phyloP scores from a whole-genome alignment of 1,140 invertebrate genomes.

The Pachyrhynchus sulphureomaculatus region DNA sequence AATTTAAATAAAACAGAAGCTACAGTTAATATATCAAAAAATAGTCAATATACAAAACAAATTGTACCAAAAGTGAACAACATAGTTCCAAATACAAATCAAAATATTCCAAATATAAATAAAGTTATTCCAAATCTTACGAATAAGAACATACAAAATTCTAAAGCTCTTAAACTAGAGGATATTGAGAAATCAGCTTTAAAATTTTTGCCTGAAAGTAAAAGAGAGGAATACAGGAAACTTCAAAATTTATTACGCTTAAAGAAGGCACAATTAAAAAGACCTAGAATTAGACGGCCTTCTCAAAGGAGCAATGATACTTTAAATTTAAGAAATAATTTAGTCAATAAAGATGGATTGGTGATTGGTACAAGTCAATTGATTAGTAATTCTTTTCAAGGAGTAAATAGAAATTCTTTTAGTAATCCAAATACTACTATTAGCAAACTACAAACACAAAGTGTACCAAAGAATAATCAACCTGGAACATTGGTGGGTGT shows the following conservation, averaged over 20 bases:
- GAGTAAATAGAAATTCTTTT: too few species aligned
- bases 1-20: too few species aligned
- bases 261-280: slow-evolving; percentile 37
- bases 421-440: too few species aligned
- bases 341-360: background rate
- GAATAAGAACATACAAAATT: background rate
- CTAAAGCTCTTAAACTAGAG: slow-evolving; percentile 9
- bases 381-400: too few species aligned
- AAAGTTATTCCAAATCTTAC: background rate
- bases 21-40: too few species aligned
- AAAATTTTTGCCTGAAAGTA: slow-evolving; percentile 45
- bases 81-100: too few species aligned
- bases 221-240: slow-evolving; percentile 47
- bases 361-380: background rate
- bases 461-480: too few species aligned
- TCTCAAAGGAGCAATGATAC: slow-evolving; percentile 2
- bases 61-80: too few species aligned
- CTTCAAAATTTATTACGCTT: slow-evolving; percentile 40
- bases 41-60: too few species aligned
- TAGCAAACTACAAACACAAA: too few species aligned
- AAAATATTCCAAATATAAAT: background rate
- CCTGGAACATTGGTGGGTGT: too few species aligned
- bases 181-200: slow-evolving; percentile 43
- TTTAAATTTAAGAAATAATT: background rate
- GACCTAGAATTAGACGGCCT: slow-evolving; percentile 15